Percentiles rank a stretch among this genome's conserved stretches.
Conservation (phyloP, 2,888 invertebrate genomes). For the Oscheius sp. region DNA sequence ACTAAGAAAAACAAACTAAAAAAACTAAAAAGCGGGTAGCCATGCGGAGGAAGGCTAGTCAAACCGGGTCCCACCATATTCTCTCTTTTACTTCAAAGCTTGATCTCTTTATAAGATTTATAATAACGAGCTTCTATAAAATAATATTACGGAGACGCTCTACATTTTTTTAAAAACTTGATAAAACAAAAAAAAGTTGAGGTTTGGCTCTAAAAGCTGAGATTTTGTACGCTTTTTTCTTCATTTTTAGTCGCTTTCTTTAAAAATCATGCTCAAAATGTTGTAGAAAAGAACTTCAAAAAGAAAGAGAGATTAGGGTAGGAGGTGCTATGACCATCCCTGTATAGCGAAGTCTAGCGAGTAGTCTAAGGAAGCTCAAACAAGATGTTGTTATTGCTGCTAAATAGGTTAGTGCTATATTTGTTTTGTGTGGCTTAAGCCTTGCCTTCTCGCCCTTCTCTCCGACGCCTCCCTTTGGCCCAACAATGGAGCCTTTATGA, state of each 20-base stretch:
- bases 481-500: conserved; percentile 67
- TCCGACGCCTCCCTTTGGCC: conserved; percentile 76
- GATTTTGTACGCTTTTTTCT: background rate
- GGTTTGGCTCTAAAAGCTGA: too few species aligned
- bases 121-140: too few species aligned
- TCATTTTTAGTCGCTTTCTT: background rate
- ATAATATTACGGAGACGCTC: too few species aligned
- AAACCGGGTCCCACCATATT: too few species aligned
- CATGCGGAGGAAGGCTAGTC: too few species aligned
- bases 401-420: background rate
- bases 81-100: too few species aligned
- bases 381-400: background rate
- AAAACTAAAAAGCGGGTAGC: conserved; percentile 18
- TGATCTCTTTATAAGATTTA: too few species aligned
- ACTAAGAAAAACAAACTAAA: conserved; percentile 10
- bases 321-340: background rate
- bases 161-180: too few species aligned
- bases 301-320: background rate
- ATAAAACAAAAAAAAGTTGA: too few species aligned
- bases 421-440: too few species aligned
- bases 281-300: background rate
- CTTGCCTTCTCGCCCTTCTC: conserved; percentile 75
- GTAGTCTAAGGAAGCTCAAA: background rate
- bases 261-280: background rate
- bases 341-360: too few species aligned